These are phyloP conservation scores for Spisula subtruncata DNA, from an alignment of 2,888 invertebrate genomes.

Conservation along the genomic window DNA sequence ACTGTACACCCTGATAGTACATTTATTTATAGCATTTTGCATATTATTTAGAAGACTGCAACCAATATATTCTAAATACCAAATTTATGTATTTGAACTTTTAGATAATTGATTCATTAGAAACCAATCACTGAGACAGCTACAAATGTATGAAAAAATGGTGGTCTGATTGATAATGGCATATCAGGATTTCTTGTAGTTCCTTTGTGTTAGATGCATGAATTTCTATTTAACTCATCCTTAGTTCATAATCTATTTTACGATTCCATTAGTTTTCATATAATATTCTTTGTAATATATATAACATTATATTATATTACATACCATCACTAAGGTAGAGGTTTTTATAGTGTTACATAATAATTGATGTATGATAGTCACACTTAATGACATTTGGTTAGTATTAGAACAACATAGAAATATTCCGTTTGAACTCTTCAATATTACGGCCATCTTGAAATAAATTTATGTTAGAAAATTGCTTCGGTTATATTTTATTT, in stretches of 20 bases:
- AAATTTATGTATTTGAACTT: not conserved
- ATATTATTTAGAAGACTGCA: not conserved
- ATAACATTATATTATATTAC: slow-evolving; percentile 14
- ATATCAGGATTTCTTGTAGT: not conserved
- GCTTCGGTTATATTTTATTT: slow-evolving; percentile 61
- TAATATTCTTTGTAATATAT: slow-evolving; percentile 12
- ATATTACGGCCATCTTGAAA: slow-evolving; percentile 57
- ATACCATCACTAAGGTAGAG: not conserved
- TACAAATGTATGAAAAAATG: not conserved
- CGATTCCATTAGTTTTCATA: not conserved
- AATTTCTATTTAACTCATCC: not conserved
- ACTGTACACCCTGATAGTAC: too few species aligned
- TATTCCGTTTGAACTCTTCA: slow-evolving; percentile 58
- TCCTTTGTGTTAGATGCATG: not conserved
- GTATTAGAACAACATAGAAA: slow-evolving; percentile 42
- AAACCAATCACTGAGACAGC: not conserved
- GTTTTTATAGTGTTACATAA: slow-evolving; percentile 30
- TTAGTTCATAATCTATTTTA: not conserved
- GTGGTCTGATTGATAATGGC: not conserved
- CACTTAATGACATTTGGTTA: slow-evolving; percentile 48
- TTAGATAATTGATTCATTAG: not conserved
- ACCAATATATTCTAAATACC: not conserved
- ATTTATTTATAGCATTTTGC: too few species aligned
- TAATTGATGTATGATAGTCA: slow-evolving; percentile 27
- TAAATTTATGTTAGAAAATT: slow-evolving; percentile 64